Percentiles rank a stretch among this genome's conserved stretches.
Conservation (phyloP, 1,140 invertebrate genomes). For the Calephelis nemesis region DNA sequence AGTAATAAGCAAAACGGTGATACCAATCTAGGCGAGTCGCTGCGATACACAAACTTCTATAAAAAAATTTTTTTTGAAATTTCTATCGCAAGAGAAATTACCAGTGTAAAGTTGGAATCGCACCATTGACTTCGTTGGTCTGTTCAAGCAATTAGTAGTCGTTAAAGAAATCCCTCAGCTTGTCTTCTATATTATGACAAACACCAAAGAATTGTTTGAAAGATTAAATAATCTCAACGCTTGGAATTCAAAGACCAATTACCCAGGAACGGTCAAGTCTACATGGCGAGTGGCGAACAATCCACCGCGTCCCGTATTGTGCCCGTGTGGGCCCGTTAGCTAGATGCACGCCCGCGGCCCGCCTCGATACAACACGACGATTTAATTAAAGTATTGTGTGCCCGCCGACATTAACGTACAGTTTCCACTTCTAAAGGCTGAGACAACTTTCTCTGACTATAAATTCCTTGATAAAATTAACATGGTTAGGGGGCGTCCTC, state of each 20-base stretch:
- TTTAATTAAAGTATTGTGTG: slow-evolving; percentile 74
- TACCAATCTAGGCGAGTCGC: no score
- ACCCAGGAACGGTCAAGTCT: slow-evolving; percentile 34
- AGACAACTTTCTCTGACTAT: slow-evolving; percentile 3
- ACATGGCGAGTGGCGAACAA: slow-evolving; percentile 41
- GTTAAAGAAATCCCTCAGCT: no score
- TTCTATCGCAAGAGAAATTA: no score
- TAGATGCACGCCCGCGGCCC: slow-evolving; percentile 55
- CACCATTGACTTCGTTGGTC: no score
- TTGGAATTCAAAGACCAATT: slow-evolving; percentile 33
- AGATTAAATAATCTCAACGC: neutral
- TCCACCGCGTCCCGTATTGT: slow-evolving; percentile 40
- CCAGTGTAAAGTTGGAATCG: no score
- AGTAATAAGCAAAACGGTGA: no score
- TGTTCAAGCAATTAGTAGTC: no score
- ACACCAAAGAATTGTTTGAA: no score
- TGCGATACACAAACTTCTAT: no score
- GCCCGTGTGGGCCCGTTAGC: slow-evolving; percentile 54
- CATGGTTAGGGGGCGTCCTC: neutral
- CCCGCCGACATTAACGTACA: slow-evolving; percentile 54
- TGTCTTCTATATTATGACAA: no score
- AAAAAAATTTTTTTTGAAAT: no score
- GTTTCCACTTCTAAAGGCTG: slow-evolving; percentile 43
- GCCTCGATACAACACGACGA: slow-evolving; percentile 52
- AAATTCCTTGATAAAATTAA: slow-evolving; percentile 17